These are phyloP conservation scores for Tenebrosternarchus preto DNA, from an alignment of 2,113 vertebrate species.

Conservation along the genomic window DNA sequence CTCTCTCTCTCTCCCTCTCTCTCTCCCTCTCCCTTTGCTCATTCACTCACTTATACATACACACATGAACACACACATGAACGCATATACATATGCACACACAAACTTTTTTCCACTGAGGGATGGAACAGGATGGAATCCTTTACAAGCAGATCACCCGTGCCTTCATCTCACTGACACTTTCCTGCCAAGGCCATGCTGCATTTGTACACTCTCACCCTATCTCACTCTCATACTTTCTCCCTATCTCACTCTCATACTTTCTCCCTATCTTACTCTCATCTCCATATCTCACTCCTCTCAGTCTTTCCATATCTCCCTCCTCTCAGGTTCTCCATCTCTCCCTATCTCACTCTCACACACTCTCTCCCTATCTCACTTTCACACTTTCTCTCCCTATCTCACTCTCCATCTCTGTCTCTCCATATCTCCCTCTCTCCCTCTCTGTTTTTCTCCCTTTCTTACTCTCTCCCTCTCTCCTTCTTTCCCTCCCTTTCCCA, in stretches of 20 bases:
- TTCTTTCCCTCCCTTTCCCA: not conserved
- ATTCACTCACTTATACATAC: not conserved
- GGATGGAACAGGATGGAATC: constrained; percentile 27
- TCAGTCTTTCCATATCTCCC: not conserved
- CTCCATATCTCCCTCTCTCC: not conserved
- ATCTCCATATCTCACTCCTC: not conserved
- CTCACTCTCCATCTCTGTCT: not conserved
- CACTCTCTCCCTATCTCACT: not conserved
- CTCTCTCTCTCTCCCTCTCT: constrained; percentile 11
- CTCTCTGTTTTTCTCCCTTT: not conserved
- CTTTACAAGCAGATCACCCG: constrained; percentile 75
- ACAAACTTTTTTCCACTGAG: constrained; percentile 22
- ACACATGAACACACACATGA: constrained; percentile 25
- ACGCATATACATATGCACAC: constrained; percentile 6
- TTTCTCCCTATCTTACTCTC: not conserved
- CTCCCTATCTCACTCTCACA: not conserved
- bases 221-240: constrained; percentile 8
- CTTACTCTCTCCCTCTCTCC: not conserved
- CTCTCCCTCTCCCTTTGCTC: too few species aligned
- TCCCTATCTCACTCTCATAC: not conserved
- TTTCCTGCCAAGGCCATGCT: constrained; percentile 42
- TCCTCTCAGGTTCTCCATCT: not conserved
- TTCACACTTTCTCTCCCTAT: not conserved
- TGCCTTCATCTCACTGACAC: constrained; percentile 76
- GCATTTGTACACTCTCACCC: too few species aligned